phyloP scores from a whole-genome alignment of 64 coral and sea anemone species.

The Platygyra sinensis region DNA sequence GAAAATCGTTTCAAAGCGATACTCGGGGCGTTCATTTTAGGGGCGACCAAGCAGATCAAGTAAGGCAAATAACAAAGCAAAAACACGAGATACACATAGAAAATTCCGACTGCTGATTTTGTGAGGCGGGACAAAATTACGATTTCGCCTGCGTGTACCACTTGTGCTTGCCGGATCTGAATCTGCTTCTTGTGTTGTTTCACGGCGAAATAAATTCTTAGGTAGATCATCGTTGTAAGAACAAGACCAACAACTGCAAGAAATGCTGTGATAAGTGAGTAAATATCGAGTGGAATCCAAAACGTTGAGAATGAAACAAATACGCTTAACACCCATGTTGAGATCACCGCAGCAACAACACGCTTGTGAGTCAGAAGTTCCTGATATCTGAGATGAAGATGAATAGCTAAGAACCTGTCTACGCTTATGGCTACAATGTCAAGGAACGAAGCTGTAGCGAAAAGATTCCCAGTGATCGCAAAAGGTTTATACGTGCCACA shows the following conservation, averaged over 20 bases:
- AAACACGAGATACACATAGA: too few species aligned
- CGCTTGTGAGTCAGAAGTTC: constrained; percentile 5
- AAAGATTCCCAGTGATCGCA: background rate
- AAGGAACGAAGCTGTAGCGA: background rate
- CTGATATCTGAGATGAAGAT: background rate
- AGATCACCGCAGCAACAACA: background rate
- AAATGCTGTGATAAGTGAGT: background rate
- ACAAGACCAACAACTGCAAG: background rate
- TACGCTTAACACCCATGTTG: background rate
- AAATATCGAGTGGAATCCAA: background rate
- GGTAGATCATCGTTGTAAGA: background rate
- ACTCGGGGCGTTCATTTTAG: too few species aligned
- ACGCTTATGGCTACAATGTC: background rate
- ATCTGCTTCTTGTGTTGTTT: too few species aligned
- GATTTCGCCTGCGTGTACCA: too few species aligned
- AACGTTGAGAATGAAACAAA: background rate
- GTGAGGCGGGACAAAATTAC: too few species aligned
- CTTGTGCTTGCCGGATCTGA: too few species aligned
- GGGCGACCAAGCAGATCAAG: too few species aligned
- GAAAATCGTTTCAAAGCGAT: too few species aligned
- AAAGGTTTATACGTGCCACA: background rate
- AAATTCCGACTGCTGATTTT: too few species aligned
- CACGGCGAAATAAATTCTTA: too few species aligned
- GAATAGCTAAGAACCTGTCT: background rate
- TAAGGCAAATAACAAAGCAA: too few species aligned